Conservation (phyloP, 1,140 invertebrate species). For the Heliconius nattereri region DNA sequence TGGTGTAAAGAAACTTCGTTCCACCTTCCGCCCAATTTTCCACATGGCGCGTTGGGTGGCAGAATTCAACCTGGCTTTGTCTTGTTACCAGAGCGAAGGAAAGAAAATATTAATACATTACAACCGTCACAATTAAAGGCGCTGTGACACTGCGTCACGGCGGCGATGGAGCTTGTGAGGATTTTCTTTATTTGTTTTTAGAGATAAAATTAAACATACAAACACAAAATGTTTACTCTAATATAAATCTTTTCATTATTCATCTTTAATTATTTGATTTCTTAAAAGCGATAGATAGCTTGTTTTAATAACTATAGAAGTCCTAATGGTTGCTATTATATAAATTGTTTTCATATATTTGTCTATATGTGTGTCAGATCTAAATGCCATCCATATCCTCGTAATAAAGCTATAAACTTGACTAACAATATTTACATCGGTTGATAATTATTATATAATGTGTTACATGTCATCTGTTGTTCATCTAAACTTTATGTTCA, state of each 20-base stretch:
- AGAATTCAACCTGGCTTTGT: neutral
- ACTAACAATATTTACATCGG: neutral
- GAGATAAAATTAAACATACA: too few relatives aligned
- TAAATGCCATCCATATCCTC: slow-evolving; percentile 2
- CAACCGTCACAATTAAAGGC: too few relatives aligned
- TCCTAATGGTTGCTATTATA: neutral
- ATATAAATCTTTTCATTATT: too few relatives aligned
- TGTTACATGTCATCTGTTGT: neutral
- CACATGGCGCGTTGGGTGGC: neutral
- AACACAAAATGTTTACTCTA: too few relatives aligned
- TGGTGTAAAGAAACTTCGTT: neutral
- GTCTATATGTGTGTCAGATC: neutral
- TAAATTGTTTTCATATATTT: neutral
- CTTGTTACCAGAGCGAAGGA: neutral
- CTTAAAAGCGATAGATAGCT: too few relatives aligned
- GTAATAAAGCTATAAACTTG: neutral
- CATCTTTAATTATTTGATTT: too few relatives aligned
- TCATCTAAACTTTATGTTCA: neutral
- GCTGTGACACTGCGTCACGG: too few relatives aligned
- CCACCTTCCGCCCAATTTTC: neutral
- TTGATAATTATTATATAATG: neutral
- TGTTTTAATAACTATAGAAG: neutral
- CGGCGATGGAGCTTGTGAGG: too few relatives aligned
- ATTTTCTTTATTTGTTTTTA: too few relatives aligned
- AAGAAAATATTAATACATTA: neutral